Evolutionary conservation across 2,113 vertebrate species (phyloP), one percentile per base, ranked within the genome.

Genomic region (Rhadina sibilatrix): DNA sequence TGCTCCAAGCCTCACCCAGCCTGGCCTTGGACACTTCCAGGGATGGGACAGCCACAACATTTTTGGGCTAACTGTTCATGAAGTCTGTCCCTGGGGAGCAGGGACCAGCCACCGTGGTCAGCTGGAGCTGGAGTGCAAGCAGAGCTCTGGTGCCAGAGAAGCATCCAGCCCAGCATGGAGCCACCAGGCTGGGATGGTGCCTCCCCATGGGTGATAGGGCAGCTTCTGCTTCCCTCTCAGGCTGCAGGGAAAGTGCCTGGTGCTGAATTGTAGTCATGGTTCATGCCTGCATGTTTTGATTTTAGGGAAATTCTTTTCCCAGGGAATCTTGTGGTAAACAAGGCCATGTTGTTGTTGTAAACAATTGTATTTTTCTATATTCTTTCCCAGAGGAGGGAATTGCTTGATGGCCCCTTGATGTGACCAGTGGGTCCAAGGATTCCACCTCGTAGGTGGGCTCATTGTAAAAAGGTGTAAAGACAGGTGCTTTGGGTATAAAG

Each of bases 41-140:
- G 44, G 28, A 59, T 65, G 37, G 37, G 44, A 8, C 66, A 88
- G 14, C 30, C 49, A 19, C 21, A 47, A 7, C 17, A 22, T 72
- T 64, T 80, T 56, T 57, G 59, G 42, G 27, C 18, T 50, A 35
- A 31, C 42, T 64, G 25, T 31, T 57, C 21, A 27, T 42, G 10
- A 59, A 3, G 5, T 15, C 28, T 78, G 42, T 21, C 70, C 18
- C 40, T 74, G 72, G 64, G 79, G 23, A 68, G 30, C 35, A 37
- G 24, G 33, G 35, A 37, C 2, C 40, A 61, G 42, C 11, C 0
- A 0, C 9, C 3, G 2, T 35, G 86, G 61, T 27, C 5, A 3
- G 33, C 42, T 42, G 35, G 33, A 90, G 60, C 44, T 37, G 21
- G 19, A 40, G 8, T 1, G 1, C 63, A 9, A 3, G 37, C 63